Base-by-base conservation (phyloP, 2,888 invertebrate species). In the Drepanosiphum platanoidis region DNA sequence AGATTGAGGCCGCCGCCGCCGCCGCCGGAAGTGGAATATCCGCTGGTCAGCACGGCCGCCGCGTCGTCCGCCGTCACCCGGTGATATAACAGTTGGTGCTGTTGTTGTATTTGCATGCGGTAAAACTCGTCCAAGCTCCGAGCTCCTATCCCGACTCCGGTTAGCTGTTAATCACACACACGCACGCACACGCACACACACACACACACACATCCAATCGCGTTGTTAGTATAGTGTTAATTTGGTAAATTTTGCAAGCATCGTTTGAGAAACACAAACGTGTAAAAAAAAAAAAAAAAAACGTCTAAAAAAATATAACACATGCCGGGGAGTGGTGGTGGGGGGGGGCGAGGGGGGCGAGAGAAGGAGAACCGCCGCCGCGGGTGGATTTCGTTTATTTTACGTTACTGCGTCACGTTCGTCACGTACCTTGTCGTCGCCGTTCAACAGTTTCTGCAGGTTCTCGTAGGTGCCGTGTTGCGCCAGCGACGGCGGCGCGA, bases 61-160 rank as follows among this genome's bases (percentile, higher is more conserved):
- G 72, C 39, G 32, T 72, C 81, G 81, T 72, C 71, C 13, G 58
- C 70, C 2, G 58, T 58, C n/a, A 81, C 58, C 18, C 81, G 81
- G 22, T 71, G 58, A n/a, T 82, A 82, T 8, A 82, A 39, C 72
- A 42, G 7, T 58, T 71, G 36, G 15, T 80, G 58, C 27, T 80
- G 80, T n/a, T 82, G 81, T 27, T 72, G 81, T 72, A 82, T 82
- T 82, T 82, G 81, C 81, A 82, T 72, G 15, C 81, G 81, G 42
- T 82, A 82, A 82, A 82, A 82, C 39, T 82, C 81, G 72, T 82
- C 81, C 81, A 82, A 61, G n/a, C 81, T 82, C 32, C 81, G 81
- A 32, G 81, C 81, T 61, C 71, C 81, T 32, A 82, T 82, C 15
- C 71, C 81, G 72, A 82, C 71, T 71, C 81, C 81, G 1, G 81